phyloP scores from a whole-genome alignment of 1,140 invertebrate genomes.

The Bombus turneri region DNA sequence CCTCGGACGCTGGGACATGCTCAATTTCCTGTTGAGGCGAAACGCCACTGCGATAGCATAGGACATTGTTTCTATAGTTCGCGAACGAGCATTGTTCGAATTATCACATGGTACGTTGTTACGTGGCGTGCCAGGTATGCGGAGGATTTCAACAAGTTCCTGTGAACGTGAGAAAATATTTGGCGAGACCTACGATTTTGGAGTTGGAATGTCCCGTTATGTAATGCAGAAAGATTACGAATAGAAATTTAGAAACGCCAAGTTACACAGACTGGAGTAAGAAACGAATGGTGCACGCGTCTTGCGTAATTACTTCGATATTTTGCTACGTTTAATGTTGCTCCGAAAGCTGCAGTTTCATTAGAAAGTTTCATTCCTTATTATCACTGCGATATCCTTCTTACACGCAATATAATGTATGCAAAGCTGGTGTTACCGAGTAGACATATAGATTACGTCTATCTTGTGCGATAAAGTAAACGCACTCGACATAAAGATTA shows the following conservation, averaged over 20 bases:
- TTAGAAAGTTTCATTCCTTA: too few relatives aligned
- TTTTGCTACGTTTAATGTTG: background rate
- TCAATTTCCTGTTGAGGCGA: background rate
- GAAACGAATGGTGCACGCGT: background rate
- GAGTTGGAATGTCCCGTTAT: background rate
- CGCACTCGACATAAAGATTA: background rate
- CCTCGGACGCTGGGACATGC: background rate
- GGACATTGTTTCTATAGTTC: background rate
- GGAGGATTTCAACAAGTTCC: constrained; percentile 6
- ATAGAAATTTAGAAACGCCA: background rate
- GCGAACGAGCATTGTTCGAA: background rate
- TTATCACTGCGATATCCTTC: background rate
- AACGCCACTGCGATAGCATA: background rate
- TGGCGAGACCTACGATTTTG: background rate
- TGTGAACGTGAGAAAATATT: constrained; percentile 2
- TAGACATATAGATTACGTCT: background rate
- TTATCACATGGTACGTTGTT: background rate
- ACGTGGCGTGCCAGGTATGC: background rate
- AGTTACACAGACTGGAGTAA: background rate
- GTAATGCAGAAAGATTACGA: background rate
- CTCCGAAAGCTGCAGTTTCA: background rate
- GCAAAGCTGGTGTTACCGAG: background rate
- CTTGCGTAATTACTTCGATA: background rate
- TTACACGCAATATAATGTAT: background rate
- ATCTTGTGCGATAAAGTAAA: background rate